Base-by-base conservation (phyloP, 2,113 vertebrate genomes). In the Syngnathoides biaculeatus region DNA sequence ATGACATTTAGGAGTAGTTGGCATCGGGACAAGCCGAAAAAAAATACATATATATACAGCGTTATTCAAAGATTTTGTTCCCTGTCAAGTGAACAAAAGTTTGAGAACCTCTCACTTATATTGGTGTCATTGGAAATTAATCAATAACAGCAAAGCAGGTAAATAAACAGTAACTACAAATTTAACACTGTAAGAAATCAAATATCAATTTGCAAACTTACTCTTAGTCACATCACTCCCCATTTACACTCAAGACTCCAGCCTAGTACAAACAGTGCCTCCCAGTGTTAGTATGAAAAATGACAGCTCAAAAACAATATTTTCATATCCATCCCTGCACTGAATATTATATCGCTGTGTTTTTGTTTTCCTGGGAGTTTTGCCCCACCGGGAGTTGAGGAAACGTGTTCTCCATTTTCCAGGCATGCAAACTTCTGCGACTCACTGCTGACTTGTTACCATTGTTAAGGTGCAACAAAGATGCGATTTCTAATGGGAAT, bases 401-500 rank as follows among this genome's bases (percentile, higher is more conserved):
- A 24, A 61, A 40, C 63, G 43, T 70, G 73, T 45, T 80, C 63
- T 71, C 65, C 57, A 73, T 82, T 74, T 55, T 76, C 63, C 50
- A 73, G 50, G 11, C 69, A 48, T 66, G 62, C 61, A 45, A 73
- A 67, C 40, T 63, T 79, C 65, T 26, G 45, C 62, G 39, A 64
- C 68, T 62, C 48, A 35, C 71, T 1, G 30, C 43, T 64, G 68
- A 77, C 76, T 83, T 79, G 69, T 71, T 40, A 52, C 56, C 43
- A 42, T 63, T 43, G 64, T 64, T 53, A 0, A 40, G 53, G 55
- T 71, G 69, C 70, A 69, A 74, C 78, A 75, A 64, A 78, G 38
- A 20, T 8, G 40, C 64, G 66, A 69, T 82, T 67, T 63, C 72
- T 75, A 65, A 80, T 73, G 48, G 30, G 74, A 75, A 63, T 55